Evolutionary conservation across 2,888 invertebrate genomes (phyloP), one percentile per base, ranked within the genome.

Genomic region (Pocota personata): DNA sequence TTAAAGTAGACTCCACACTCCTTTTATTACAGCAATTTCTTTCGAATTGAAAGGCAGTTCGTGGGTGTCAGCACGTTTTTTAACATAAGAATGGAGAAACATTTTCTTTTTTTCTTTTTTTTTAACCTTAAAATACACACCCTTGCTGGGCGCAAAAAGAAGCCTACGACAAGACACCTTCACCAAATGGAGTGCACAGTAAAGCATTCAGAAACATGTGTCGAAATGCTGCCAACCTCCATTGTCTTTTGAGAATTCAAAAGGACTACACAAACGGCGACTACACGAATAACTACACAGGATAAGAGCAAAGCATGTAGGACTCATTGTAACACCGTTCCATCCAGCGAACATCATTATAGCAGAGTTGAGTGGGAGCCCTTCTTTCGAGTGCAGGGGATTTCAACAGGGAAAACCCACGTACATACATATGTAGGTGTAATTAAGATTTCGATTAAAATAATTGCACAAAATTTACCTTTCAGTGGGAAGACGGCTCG

Each of bases 391-490:
- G 2, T 19, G 19, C 46, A 46, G 10, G 21, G 14, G 24, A 4
- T 24, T 24, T 24, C 24, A 4, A 27, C 50, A n/a, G n/a, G n/a
- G n/a, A 14, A 8, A 7, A 7, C 14, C 1, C 16, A 14, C 6
- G 1, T 4, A 14, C 27, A 35, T 4, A 14, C 27, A 35, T 6
- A 55, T 40, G 35, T 50, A 60, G 35, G 66, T 72, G 55, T 79
- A 79, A 84, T 84, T 79, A 84, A 84, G 62, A 75, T 83, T 75
- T 84, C 78, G 72, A 83, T 83, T 73, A 73, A 83, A 79, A 79
- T 83, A 79, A 84, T 84, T 78, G 78, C 77, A 72, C 50, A 66
- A 55, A 35, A 37, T 10, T 27, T 58, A 76, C 76, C 76, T 58
- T 76, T 76, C 24, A 7, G 10, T 19, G 52, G 52, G 21, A 55